A percentile compares a stretch with the other conserved stretches of the same genome.
These are phyloP conservation scores for Synanthedon vespiformis DNA, from an alignment of 2,888 invertebrate genomes.

Conservation along the genomic window DNA sequence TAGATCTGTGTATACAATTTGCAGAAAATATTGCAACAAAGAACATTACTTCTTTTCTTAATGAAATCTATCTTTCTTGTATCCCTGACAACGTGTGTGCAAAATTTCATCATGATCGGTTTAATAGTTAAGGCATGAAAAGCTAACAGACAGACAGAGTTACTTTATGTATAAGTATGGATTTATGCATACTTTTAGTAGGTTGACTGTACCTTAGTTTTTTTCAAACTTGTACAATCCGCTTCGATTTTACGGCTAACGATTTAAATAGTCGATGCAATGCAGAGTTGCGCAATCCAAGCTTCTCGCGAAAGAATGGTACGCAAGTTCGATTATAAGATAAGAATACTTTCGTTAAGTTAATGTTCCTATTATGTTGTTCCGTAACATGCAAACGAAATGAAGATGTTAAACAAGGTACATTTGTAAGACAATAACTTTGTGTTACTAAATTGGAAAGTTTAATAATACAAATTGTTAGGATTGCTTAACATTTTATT, in stretches of 20 bases:
- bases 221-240: neutral
- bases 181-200: no score
- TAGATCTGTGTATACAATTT: no score
- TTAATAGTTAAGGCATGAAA: no score
- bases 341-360: constrained; percentile 12
- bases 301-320: constrained; percentile 14
- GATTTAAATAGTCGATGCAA: neutral
- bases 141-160: no score
- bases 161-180: no score
- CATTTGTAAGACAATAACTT: neutral
- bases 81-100: no score
- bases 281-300: constrained; percentile 11
- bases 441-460: neutral
- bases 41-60: no score
- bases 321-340: constrained; percentile 14
- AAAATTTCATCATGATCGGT: no score
- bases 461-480: no score
- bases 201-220: neutral
- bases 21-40: no score
- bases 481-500: no score
- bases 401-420: neutral
- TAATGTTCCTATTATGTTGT: constrained; percentile 1
- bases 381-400: neutral
- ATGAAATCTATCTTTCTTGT: no score
- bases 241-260: neutral